Conservation (phyloP, 2,888 invertebrate genomes). For the Hirudinaria manillensis region DNA sequence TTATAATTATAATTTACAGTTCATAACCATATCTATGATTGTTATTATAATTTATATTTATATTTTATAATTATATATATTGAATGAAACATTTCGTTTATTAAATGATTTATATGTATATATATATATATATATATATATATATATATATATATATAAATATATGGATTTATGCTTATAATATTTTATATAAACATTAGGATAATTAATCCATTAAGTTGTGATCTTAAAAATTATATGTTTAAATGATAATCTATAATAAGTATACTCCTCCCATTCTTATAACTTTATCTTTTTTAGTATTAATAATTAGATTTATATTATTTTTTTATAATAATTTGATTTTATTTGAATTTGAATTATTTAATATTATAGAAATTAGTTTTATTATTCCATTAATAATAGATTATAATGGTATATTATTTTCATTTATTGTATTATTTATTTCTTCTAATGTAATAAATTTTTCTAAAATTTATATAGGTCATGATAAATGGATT, state of each 20-base stretch:
- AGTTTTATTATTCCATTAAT: conserved; percentile 34
- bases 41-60: no score
- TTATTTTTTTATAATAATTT: no score
- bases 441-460: conserved; percentile 63
- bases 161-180: conserved; percentile 54
- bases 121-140: conserved; percentile 52
- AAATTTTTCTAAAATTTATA: conserved; percentile 65
- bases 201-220: not conserved
- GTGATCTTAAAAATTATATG: no score
- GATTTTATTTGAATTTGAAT: conserved; percentile 18
- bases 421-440: conserved; percentile 52
- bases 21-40: conserved; percentile 28
- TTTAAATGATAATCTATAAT: no score
- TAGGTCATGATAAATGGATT: conserved; percentile 60
- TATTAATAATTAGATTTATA: no score
- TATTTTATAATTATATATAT: conserved; percentile 43
- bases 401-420: conserved; percentile 32
- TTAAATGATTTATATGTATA: conserved; percentile 26
- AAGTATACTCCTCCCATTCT: no score
- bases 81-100: conserved; percentile 7
- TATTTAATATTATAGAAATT: conserved; percentile 7
- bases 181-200: conserved; percentile 42
- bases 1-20: conserved; percentile 24
- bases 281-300: no score
- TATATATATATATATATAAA: conserved; percentile 53